These are phyloP conservation scores for Zoanthus sansibaricus DNA, from an alignment of 92 coral and sea anemone species.

Conservation along the genomic window DNA sequence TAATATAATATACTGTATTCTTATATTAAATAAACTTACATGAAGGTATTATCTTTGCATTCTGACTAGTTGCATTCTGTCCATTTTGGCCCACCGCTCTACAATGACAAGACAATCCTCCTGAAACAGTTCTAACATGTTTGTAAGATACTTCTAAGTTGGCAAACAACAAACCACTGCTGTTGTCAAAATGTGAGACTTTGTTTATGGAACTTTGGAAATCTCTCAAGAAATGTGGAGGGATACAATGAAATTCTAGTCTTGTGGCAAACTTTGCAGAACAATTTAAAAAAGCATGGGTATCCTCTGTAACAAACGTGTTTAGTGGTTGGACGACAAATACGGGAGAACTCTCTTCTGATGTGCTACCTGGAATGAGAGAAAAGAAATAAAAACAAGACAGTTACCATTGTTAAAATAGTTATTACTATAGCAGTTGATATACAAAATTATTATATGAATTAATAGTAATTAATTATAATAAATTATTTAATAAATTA, in stretches of 20 bases:
- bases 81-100: slow-evolving; percentile 21
- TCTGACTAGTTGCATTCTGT: neutral
- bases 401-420: neutral
- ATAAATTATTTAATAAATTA: too few species aligned
- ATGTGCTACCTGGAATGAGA: slow-evolving; percentile 18
- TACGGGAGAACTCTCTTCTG: slow-evolving; percentile 2
- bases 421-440: too few species aligned
- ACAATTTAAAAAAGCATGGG: slow-evolving; percentile 10
- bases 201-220: neutral
- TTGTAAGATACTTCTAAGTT: slow-evolving; percentile 1
- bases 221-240: slow-evolving; percentile 19
- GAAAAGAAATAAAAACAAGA: neutral
- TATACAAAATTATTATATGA: too few species aligned
- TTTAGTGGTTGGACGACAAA: slow-evolving; percentile 30
- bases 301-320: neutral
- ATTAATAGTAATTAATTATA: too few species aligned
- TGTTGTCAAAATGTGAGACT: neutral
- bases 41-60: slow-evolving; percentile 4
- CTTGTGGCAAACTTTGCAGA: slow-evolving; percentile 34
- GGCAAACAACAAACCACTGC: slow-evolving; percentile 24
- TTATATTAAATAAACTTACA: slow-evolving; percentile 13
- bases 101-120: slow-evolving; percentile 7
- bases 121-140: neutral
- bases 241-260: slow-evolving; percentile 19
- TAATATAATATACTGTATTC: too few species aligned